These are phyloP conservation scores for Cydia amplana DNA, from an alignment of 1,140 invertebrate species.

Conservation along the genomic window DNA sequence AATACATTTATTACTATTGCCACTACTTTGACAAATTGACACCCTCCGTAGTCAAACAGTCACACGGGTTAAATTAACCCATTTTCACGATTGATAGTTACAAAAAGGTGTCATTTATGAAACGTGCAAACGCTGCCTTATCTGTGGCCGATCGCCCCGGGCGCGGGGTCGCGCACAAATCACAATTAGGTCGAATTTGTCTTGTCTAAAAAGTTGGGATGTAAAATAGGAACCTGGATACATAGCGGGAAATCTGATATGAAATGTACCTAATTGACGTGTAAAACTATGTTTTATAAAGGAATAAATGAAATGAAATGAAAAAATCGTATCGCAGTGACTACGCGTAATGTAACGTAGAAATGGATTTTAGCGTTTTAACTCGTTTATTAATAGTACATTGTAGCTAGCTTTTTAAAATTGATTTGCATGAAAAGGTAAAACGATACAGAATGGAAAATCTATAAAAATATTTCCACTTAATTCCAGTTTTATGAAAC, in stretches of 20 bases:
- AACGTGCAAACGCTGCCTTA: constrained; percentile 10
- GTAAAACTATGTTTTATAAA: too few relatives aligned
- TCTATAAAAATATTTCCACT: not conserved
- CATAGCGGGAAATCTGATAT: too few relatives aligned
- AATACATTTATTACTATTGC: too few relatives aligned
- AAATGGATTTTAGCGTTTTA: too few relatives aligned
- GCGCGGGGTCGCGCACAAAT: constrained; percentile 14
- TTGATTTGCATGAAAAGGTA: not conserved
- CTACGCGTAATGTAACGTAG: too few relatives aligned
- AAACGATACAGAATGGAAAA: not conserved
- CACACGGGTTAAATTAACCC: constrained; percentile 4
- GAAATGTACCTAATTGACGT: too few relatives aligned
- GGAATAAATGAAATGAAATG: too few relatives aligned
- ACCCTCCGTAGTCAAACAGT: not conserved
- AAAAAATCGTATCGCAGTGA: too few relatives aligned
- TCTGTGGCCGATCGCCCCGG: constrained; percentile 5
- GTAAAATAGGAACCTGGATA: not conserved
- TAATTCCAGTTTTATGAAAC: not conserved
- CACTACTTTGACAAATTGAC: too few relatives aligned
- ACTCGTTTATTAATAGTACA: too few relatives aligned
- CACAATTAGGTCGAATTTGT: constrained; percentile 29
- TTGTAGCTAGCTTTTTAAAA: too few relatives aligned
- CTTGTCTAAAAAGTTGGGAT: constrained; percentile 6
- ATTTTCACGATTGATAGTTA: constrained; percentile 24
- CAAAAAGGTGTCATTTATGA: constrained; percentile 31